Conservation (phyloP, 2,113 vertebrate species). For the Nyctibius bracteatus region DNA sequence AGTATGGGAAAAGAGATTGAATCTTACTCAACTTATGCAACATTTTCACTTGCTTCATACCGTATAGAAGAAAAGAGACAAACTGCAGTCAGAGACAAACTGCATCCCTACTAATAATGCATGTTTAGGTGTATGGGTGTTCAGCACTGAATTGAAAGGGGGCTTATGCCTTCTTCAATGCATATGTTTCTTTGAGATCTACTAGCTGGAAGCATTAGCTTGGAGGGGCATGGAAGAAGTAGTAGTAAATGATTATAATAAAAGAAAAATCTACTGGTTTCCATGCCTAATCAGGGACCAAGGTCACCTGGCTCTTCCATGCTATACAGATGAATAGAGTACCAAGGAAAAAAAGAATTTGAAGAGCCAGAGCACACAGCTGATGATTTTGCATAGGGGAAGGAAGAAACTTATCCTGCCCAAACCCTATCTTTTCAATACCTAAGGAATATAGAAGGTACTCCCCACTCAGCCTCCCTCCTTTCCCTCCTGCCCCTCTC, state of each 20-base stretch:
- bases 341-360: neutral
- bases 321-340: neutral
- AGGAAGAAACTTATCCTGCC: neutral
- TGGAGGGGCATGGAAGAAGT: neutral
- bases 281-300: neutral
- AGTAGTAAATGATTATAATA: neutral
- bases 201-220: neutral
- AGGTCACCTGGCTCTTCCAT: neutral
- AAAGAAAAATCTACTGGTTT: neutral
- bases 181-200: neutral
- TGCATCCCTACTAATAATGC: neutral
- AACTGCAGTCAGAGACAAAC: neutral
- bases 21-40: neutral
- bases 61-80: neutral
- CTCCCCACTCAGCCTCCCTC: slow-evolving; percentile 53
- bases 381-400: neutral
- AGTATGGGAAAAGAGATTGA: neutral
- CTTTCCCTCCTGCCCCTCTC: slow-evolving; percentile 28
- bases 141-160: neutral
- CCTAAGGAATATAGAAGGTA: neutral
- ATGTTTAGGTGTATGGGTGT: neutral
- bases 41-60: neutral
- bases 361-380: neutral
- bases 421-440: neutral
- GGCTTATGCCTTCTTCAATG: neutral